Evolutionary conservation across 2,797 vertebrate genomes (phyloP), one percentile per base, ranked within the genome.

Genomic region (Notolabrus celidotus): DNA sequence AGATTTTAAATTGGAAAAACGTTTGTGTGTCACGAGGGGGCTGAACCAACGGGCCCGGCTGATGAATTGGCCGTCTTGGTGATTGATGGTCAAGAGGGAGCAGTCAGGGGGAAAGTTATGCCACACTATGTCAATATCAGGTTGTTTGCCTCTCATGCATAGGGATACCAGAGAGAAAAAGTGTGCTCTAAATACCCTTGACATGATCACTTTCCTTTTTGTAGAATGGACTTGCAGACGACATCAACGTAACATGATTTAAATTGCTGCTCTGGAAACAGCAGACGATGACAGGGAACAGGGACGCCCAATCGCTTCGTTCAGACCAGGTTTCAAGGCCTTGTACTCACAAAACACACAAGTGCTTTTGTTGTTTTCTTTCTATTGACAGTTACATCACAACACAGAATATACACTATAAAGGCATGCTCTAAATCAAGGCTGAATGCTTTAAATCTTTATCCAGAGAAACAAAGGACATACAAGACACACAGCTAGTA

Each of bases 1-100:
- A 92, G 79, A 89, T 91, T 90, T 90, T 90, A 89, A 91, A 91
- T 89, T 92, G 88, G 86, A 91, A 90, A 88, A 91, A 89, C 74
- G 70, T 88, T 90, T 86, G 80, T 79, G 72, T 86, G 88, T 89
- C 86, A 84, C 71, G 72, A 72, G 78, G 80, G 86, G 89, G 86
- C 71, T 36, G 71, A 74, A 81, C 84, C 68, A 25, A 60, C 5
- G 27, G 79, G 54, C 78, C 77, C 52, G 41, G 52, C 89, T 93
- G 92, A 92, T 92, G 79, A 88, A 92, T 92, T 74, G 71, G 83
- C 80, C 78, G 39, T 81, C 85, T 53, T 19, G 27, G 76, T 90
- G 90, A 93, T 91, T 88, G 88, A 92, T 92, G 86, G 87, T 88
- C 88, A 85, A 54, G 46, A 47, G 83, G 83, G 82, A 86, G 66